Conservation (phyloP, 2,797 vertebrate species). For the Myotis myotis region DNA sequence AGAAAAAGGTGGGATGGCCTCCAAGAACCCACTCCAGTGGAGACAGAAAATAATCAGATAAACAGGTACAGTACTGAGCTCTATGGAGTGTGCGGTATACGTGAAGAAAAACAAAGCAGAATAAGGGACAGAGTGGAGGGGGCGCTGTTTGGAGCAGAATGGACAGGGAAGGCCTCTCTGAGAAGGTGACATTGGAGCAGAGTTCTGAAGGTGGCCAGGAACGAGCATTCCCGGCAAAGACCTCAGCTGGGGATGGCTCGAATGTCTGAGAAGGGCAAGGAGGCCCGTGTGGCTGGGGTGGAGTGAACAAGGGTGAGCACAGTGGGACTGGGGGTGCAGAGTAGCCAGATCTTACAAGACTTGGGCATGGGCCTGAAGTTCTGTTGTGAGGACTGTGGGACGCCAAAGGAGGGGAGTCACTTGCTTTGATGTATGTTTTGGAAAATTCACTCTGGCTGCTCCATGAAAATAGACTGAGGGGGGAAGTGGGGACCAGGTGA, state of each 20-base stretch:
- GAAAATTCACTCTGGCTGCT: background rate
- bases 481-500: background rate
- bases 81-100: background rate
- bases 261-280: background rate
- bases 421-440: background rate
- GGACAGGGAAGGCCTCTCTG: background rate
- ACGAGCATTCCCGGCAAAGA: background rate
- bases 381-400: background rate
- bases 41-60: background rate
- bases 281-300: background rate
- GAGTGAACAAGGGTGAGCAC: background rate
- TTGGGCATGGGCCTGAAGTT: background rate
- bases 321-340: background rate
- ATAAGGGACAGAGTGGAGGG: background rate
- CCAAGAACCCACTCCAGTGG: background rate
- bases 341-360: background rate
- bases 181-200: background rate
- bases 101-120: background rate
- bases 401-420: background rate
- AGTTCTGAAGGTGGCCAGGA: background rate
- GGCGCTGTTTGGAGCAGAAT: background rate
- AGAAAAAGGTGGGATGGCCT: background rate
- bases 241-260: background rate
- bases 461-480: background rate
- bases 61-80: background rate